Conservation (phyloP, 2,113 vertebrate species). For the Eubucco bourcierii region DNA sequence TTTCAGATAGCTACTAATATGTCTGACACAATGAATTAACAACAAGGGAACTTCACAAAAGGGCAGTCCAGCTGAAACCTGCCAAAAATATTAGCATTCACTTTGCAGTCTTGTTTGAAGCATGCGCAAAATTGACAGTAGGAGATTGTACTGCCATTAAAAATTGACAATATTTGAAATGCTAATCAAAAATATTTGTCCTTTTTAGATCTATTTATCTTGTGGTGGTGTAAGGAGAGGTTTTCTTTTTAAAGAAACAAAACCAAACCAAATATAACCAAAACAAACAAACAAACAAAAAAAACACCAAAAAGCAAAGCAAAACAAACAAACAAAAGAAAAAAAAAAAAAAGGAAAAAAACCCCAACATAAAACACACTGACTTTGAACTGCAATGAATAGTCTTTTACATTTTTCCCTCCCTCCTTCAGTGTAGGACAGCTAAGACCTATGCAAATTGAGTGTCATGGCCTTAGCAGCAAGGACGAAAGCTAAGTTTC, state of each 20-base stretch:
- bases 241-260: background rate
- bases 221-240: background rate
- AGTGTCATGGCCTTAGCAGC: slow-evolving; percentile 29
- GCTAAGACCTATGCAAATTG: slow-evolving; percentile 69
- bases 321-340: background rate
- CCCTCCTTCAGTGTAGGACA: slow-evolving; percentile 55
- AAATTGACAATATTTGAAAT: slow-evolving; percentile 82
- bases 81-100: slow-evolving; percentile 74
- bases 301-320: too few species aligned
- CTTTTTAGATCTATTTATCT: slow-evolving; percentile 76
- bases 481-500: slow-evolving; percentile 4
- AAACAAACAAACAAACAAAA: too few species aligned
- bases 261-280: too few species aligned
- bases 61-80: slow-evolving; percentile 70
- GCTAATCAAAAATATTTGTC: slow-evolving; percentile 78
- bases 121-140: slow-evolving; percentile 75
- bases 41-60: slow-evolving; percentile 74
- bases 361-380: slow-evolving; percentile 19
- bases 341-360: background rate
- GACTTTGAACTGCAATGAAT: slow-evolving; percentile 72
- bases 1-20: slow-evolving; percentile 68
- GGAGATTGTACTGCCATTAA: slow-evolving; percentile 81
- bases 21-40: slow-evolving; percentile 78
- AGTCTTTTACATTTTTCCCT: slow-evolving; percentile 20
- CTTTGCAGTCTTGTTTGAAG: slow-evolving; percentile 68